Base-by-base conservation (phyloP, 2,888 invertebrate species). In the Caenorhabditis afra region DNA sequence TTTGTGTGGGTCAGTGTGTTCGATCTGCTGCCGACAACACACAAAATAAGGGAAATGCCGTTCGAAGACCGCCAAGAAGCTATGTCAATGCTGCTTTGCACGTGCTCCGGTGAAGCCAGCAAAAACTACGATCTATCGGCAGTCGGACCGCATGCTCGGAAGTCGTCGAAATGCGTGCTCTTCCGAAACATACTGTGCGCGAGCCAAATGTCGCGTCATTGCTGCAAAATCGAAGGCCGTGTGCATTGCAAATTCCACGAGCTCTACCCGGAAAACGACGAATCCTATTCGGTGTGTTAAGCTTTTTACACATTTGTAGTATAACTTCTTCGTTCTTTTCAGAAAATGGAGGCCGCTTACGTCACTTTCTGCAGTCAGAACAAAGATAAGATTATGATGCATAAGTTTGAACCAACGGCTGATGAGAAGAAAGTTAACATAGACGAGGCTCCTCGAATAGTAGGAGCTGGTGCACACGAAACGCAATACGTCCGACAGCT, bases 11-110 rank as follows among this genome's bases (percentile, higher is more conserved):
- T 58, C 16, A 77, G 77, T 47, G 68, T 73, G 16, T 80, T 52
- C 37, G 81, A 83, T 37, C 58, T 83, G 1, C 75, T 83, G 4
- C 79, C 83, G 5, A 83, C 80, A n/a, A 74, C 68, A 1, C 81
- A 81, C 16, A 58, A 65, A 44, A 44, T 83, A n/a, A 39, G 61
- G 11, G 50, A 58, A 23, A 65, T 73, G 73, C 20, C 64, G 8
- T 18, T 22, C 8, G 29, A 12, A 53, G 73, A 78, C 1, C 67
- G 78, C 3, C 49, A 58, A 14, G 35, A 53, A 12, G 35, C 55
- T 0, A 61, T 78, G 4, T 44, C 71, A 0, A 45, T 29, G 4
- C 49, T 77, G 10, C 45, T 83, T 22, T 81, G 83, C 53, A 16
- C 53, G 1, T 83, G 83, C 37, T 37, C 49, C 4, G 79, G 79